Percentiles rank a stretch among this genome's conserved stretches.
Conservation (phyloP, 2,888 invertebrate genomes). For the Alcis repandata region DNA sequence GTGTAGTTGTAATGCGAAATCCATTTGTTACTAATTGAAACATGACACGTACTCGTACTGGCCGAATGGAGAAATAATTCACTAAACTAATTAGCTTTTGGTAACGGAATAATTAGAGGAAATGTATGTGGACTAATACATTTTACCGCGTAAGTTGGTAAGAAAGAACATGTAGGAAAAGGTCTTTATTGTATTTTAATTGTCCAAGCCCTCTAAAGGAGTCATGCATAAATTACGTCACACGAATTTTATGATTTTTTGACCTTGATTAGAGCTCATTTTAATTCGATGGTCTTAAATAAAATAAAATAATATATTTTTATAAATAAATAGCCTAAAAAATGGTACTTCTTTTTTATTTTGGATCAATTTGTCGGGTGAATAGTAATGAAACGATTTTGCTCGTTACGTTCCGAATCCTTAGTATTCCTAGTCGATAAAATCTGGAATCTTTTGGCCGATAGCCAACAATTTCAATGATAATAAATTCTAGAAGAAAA, state of each 20-base stretch:
- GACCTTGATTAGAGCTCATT: too few species aligned
- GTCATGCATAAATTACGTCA: too few species aligned
- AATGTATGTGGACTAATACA: neutral
- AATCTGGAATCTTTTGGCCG: slow-evolving; percentile 10
- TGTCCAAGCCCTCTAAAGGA: too few species aligned
- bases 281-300: too few species aligned
- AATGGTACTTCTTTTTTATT: neutral
- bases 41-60: slow-evolving; percentile 51
- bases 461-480: slow-evolving; percentile 23
- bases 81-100: slow-evolving; percentile 16
- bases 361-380: neutral
- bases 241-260: too few species aligned
- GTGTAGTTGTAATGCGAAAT: slow-evolving; percentile 54
- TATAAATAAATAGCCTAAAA: too few species aligned
- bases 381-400: neutral
- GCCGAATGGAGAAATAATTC: slow-evolving; percentile 42
- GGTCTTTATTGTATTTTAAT: too few species aligned
- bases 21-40: slow-evolving; percentile 70
- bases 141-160: too few species aligned
- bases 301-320: too few species aligned
- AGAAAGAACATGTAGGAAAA: too few species aligned
- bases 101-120: neutral
- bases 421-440: slow-evolving; percentile 9
- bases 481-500: slow-evolving; percentile 8
- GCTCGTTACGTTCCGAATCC: slow-evolving; percentile 2